Evolutionary conservation across 2,797 vertebrate species (phyloP).

Genomic region (Loriculus beryllinus): DNA sequence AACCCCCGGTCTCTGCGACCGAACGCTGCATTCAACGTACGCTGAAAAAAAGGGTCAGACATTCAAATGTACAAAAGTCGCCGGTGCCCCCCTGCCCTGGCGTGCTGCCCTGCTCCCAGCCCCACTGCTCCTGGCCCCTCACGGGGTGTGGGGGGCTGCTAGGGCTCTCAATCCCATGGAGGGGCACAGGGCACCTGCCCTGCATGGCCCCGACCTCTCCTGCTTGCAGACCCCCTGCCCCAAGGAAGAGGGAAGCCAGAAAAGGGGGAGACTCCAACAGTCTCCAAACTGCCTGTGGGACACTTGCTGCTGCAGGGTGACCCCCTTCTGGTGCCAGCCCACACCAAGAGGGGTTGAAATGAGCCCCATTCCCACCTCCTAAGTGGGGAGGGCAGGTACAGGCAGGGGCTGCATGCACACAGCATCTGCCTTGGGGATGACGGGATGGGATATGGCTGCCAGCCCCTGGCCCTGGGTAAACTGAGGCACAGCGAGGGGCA

Average conservation of each 20-base stretch:
- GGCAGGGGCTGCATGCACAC: neutral
- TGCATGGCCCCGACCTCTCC: neutral
- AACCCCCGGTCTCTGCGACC: conserved; percentile 62
- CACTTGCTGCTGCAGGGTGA: neutral
- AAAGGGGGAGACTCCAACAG: neutral
- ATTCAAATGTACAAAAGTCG: conserved; percentile 74
- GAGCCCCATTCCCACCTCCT: neutral
- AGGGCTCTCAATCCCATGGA: neutral
- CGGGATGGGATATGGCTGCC: neutral
- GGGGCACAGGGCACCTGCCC: neutral
- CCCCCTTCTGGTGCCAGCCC: neutral
- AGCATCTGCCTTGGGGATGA: conserved; percentile 28
- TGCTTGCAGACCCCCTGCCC: neutral
- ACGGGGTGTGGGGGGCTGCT: neutral
- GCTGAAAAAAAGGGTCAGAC: conserved; percentile 73
- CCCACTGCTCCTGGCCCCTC: neutral
- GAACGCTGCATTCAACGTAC: conserved; percentile 67
- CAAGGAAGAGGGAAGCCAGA: neutral
- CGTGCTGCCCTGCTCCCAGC: neutral
- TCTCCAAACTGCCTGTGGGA: neutral
- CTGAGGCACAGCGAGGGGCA: conserved; percentile 73
- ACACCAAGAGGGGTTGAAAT: neutral
- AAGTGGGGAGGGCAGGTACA: neutral
- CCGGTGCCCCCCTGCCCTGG: neutral
- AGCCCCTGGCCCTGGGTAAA: conserved; percentile 42